Evolutionary conservation across 2,797 vertebrate genomes (phyloP).

Genomic region (Parauchenoglanis ngamensis): DNA sequence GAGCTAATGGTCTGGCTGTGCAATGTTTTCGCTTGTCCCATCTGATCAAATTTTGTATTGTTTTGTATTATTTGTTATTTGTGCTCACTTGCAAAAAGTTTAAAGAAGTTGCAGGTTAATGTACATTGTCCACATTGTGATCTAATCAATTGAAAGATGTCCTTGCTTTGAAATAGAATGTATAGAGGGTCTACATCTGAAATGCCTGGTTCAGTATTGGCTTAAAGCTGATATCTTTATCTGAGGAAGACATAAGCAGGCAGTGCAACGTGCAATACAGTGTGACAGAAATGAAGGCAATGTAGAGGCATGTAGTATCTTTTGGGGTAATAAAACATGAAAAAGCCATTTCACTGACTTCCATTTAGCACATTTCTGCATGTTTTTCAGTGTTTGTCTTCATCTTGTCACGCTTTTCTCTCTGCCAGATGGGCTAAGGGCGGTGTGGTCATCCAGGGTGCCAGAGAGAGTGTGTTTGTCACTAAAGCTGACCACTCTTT

Average conservation of each 20-base stretch:
- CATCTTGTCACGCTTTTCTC: constrained; percentile 2
- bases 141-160: neutral
- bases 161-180: neutral
- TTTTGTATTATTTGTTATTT: neutral
- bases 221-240: neutral
- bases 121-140: neutral
- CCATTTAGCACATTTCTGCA: neutral
- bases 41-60: neutral
- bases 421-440: constrained; percentile 90
- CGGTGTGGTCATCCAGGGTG: constrained; percentile 88
- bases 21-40: neutral
- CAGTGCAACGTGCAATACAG: neutral
- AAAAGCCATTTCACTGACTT: neutral
- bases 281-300: neutral
- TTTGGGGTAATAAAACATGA: neutral
- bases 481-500: constrained; percentile 93
- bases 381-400: neutral
- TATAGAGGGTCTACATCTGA: neutral
- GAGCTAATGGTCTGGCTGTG: neutral
- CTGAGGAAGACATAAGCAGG: neutral
- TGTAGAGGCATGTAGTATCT: neutral
- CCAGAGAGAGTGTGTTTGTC: constrained; percentile 87
- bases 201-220: neutral
- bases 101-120: neutral
- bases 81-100: neutral